Evolutionary conservation across 2,888 invertebrate genomes (phyloP), one percentile per base, ranked within the genome.

Genomic region (Harmothoe impar): DNA sequence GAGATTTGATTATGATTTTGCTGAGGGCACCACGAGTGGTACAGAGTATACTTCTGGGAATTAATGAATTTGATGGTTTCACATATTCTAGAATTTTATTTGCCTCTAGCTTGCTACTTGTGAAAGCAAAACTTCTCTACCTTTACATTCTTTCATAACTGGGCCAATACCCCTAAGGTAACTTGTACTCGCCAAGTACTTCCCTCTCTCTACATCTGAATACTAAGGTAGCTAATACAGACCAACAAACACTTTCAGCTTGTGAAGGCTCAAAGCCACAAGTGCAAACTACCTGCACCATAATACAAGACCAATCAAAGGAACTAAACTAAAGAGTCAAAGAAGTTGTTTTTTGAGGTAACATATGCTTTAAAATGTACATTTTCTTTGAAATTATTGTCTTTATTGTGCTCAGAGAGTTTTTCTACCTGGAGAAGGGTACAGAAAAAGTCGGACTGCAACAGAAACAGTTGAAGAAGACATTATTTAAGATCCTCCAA

Each of bases 391-490:
- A 35, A 35, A 78, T 78, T 3, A 62, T 62, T 72, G 72, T 72
- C 17, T n/a, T 72, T n/a, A n/a, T n/a, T 72, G 84, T 84, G 84
- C 84, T 84, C 43, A 84, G 29, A 78, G 31, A 51, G 84, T 43
- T 43, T 43, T 72, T 35, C 52, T 86, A 86, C 86, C 86, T 86
- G 86, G 15, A 86, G 52, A 29, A 86, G 52, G 29, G 86, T 54
- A 86, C 54, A 86, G 54, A 86, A 54, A 52, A 86, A 54, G 54
- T 86, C 86, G 29, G 86, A 54, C 86, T 86, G 86, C n/a, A 86
- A 86, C 31, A 25, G n/a, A 86, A 29, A 56, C 33, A 86, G 31
- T 25, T 12, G 20, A 17, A 23, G 20, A 33, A 81, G 17, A 33
- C 35, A 35, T 33, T 81, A 81, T n/a, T 72, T 7, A 62, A 15